phyloP scores from a whole-genome alignment of 2,888 invertebrate species.

The Drosophila yooni region DNA sequence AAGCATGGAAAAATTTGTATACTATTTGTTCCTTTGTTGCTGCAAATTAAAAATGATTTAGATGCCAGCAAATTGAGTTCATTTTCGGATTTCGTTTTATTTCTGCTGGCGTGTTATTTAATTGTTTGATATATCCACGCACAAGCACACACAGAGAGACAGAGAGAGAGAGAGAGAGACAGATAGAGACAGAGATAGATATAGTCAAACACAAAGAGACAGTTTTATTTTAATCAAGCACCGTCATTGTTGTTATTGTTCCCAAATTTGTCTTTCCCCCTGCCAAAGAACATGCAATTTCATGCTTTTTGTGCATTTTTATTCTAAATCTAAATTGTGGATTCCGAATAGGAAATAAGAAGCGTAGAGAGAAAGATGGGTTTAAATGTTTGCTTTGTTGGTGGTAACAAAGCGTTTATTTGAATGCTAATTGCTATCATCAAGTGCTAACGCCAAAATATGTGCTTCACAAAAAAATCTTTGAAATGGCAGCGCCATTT shows the following conservation, averaged over 20 bases:
- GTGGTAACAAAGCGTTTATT: conserved; percentile 51
- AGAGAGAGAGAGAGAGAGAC: conserved; percentile 2
- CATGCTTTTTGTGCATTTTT: conserved; percentile 52
- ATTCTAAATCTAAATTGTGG: conserved; percentile 39
- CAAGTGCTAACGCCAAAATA: conserved; percentile 40
- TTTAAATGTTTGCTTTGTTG: conserved; percentile 33
- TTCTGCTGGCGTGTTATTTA: conserved; percentile 66
- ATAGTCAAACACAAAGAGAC: conserved; percentile 3
- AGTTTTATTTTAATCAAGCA: conserved; percentile 66
- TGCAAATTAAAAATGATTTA: conserved; percentile 81
- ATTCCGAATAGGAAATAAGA: conserved; percentile 14
- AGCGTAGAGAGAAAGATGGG: neutral
- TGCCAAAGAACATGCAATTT: conserved; percentile 55
- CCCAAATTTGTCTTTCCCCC: conserved; percentile 1
- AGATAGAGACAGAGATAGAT: conserved; percentile 3
- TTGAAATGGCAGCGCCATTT: conserved; percentile 17
- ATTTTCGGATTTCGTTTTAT: conserved; percentile 57
- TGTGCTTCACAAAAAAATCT: conserved; percentile 21
- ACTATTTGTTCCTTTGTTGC: conserved; percentile 51
- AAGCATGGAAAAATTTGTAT: neutral
- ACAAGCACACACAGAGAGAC: conserved; percentile 24
- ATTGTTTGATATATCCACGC: conserved; percentile 68
- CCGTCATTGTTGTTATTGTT: conserved; percentile 42
- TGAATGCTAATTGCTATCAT: conserved; percentile 68
- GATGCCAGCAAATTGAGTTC: conserved; percentile 78